Evolutionary conservation across 1,140 invertebrate genomes (phyloP).

Genomic region (Aphelinus atriplicis): DNA sequence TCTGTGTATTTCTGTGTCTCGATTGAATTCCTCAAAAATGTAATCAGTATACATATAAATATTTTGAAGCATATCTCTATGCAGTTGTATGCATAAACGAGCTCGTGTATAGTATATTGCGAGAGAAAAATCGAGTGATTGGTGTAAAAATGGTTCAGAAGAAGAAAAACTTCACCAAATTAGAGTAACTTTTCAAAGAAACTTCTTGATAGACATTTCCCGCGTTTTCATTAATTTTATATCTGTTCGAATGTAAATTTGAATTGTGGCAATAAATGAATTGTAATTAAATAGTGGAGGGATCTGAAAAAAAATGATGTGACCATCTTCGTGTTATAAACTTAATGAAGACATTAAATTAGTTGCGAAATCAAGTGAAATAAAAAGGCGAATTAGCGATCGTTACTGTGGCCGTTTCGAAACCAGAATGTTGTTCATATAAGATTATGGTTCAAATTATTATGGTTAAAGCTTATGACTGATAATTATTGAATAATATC

Average conservation of each 20-base stretch:
- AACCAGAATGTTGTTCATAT: conserved; percentile 62
- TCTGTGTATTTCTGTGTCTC: conserved; percentile 21
- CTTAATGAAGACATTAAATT: no score
- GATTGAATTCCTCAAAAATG: conserved; percentile 29
- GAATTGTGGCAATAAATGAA: no score
- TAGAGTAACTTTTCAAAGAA: no score
- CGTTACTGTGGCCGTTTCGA: conserved; percentile 48
- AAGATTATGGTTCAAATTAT: conserved; percentile 41
- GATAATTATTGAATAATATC: conserved; percentile 21
- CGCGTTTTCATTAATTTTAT: no score
- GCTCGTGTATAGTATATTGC: conserved; percentile 44
- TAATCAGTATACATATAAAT: conserved; percentile 51
- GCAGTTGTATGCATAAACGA: conserved; percentile 42
- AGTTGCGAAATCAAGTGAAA: no score
- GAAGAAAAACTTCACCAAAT: no score
- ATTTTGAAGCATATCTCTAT: conserved; percentile 45
- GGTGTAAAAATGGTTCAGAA: no score
- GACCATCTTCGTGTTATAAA: no score
- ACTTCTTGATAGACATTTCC: no score
- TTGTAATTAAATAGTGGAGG: no score
- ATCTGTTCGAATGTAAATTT: no score
- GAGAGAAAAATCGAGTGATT: neutral
- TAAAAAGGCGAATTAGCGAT: neutral
- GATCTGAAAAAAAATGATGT: no score
- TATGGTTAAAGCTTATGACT: conserved; percentile 41